Conservation (phyloP, 1,140 invertebrate species). For the Heterodera carotae region DNA sequence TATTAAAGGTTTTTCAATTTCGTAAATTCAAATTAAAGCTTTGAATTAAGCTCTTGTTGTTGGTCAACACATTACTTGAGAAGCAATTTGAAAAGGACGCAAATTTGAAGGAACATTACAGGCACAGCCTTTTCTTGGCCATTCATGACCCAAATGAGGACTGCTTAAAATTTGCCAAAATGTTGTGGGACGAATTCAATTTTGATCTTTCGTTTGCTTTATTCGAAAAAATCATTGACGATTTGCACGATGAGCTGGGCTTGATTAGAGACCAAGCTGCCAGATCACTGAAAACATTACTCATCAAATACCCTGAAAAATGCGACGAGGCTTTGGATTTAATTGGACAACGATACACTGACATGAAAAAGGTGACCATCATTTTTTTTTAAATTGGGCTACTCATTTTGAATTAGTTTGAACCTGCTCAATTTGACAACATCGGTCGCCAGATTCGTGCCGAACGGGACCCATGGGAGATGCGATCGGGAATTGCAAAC, state of each 20-base stretch:
- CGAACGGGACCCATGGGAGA: slow-evolving; percentile 81
- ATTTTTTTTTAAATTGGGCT: background rate
- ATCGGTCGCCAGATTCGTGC: slow-evolving; percentile 85
- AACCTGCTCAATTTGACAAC: slow-evolving; percentile 83
- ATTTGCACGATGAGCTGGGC: slow-evolving; percentile 9
- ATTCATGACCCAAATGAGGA: slow-evolving; percentile 65
- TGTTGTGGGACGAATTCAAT: slow-evolving; percentile 37
- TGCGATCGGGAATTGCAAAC: slow-evolving; percentile 82
- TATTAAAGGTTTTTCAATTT: slow-evolving; percentile 27
- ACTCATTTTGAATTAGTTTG: slow-evolving; percentile 69
- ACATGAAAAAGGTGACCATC: slow-evolving; percentile 74
- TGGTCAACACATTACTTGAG: slow-evolving; percentile 10
- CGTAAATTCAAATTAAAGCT: background rate
- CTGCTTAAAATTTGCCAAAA: slow-evolving; percentile 62
- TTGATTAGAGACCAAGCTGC: slow-evolving; percentile 32
- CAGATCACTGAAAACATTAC: slow-evolving; percentile 16
- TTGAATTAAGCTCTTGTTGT: slow-evolving; percentile 22
- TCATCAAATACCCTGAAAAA: slow-evolving; percentile 38
- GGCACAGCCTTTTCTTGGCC: slow-evolving; percentile 66
- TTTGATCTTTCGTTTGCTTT: slow-evolving; percentile 30
- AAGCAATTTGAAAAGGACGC: slow-evolving; percentile 68
- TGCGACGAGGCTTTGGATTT: slow-evolving; percentile 63
- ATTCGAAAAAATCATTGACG: slow-evolving; percentile 1
- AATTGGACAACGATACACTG: slow-evolving; percentile 77
- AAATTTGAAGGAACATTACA: slow-evolving; percentile 72